These are phyloP conservation scores for Caenorhabditis macrosperma DNA, from an alignment of 2,888 invertebrate species.

Conservation along the genomic window DNA sequence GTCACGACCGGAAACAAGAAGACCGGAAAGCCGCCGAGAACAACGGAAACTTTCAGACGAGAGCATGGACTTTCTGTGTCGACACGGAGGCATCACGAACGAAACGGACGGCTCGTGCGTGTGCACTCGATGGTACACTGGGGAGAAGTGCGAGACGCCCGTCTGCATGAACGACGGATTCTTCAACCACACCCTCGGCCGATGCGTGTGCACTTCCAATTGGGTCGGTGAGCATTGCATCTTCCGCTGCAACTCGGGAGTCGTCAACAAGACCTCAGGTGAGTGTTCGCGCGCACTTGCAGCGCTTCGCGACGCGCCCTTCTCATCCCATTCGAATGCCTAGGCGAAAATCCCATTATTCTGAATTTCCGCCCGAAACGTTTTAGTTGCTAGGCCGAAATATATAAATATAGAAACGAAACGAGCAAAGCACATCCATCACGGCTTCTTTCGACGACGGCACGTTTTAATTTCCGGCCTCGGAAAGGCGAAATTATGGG, in stretches of 20 bases:
- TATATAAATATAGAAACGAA: background rate
- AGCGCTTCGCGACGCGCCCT: too few relatives aligned
- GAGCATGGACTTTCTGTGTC: slow-evolving; percentile 38
- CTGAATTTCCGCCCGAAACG: background rate
- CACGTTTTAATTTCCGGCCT: slow-evolving; percentile 3
- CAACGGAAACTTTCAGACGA: slow-evolving; percentile 27
- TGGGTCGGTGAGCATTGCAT: slow-evolving; percentile 62
- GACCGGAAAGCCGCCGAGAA: background rate
- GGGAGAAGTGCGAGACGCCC: slow-evolving; percentile 52
- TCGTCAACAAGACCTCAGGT: slow-evolving; percentile 61
- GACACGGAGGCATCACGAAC: slow-evolving; percentile 58
- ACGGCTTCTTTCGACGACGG: background rate
- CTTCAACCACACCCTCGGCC: slow-evolving; percentile 51
- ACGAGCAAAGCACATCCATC: too few relatives aligned
- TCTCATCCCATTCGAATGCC: background rate
- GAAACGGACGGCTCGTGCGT: slow-evolving; percentile 61
- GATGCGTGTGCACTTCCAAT: slow-evolving; percentile 56
- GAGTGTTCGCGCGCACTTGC: slow-evolving; percentile 13
- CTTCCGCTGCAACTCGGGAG: slow-evolving; percentile 57
- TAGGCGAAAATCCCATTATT: background rate
- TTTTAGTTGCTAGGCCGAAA: background rate
- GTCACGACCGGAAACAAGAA: background rate
- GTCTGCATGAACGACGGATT: slow-evolving; percentile 62
- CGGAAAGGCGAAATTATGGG: background rate
- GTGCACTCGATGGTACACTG: slow-evolving; percentile 53